phyloP scores from a whole-genome alignment of 2,113 vertebrate genomes.

The Diphyllodes magnificus region DNA sequence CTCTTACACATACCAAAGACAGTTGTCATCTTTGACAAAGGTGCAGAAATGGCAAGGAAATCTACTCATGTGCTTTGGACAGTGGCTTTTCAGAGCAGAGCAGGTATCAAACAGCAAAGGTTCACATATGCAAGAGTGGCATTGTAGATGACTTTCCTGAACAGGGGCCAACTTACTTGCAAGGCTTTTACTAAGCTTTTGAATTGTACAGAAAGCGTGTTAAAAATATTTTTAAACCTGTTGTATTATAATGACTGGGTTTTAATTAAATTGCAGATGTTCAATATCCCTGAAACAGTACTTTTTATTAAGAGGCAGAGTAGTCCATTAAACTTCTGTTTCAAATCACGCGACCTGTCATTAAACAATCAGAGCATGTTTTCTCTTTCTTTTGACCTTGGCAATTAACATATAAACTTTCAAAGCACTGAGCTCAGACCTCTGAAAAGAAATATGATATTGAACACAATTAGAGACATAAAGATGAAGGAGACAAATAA shows the following conservation, averaged over 20 bases:
- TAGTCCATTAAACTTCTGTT: slow-evolving; percentile 6
- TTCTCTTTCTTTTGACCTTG: slow-evolving; percentile 67
- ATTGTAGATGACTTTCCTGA: neutral
- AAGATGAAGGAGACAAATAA: slow-evolving; percentile 49
- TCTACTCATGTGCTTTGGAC: neutral
- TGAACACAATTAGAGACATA: slow-evolving; percentile 68
- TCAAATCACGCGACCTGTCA: neutral
- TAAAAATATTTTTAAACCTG: neutral
- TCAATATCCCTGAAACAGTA: neutral
- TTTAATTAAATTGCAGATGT: neutral
- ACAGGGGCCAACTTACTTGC: neutral
- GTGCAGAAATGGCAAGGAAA: neutral
- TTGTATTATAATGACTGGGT: neutral
- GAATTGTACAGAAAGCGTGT: neutral
- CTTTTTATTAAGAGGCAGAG: neutral
- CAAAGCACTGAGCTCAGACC: slow-evolving; percentile 60
- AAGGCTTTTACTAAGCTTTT: neutral
- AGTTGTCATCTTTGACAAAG: neutral
- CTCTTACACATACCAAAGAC: neutral
- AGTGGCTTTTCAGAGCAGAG: neutral
- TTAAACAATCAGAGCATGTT: slow-evolving; percentile 25
- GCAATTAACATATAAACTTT: slow-evolving; percentile 73
- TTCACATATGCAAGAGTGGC: neutral
- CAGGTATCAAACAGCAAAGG: neutral
- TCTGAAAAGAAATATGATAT: slow-evolving; percentile 68